A percentile compares a stretch with the other conserved stretches of the same genome.
Conservation (phyloP, 1,140 invertebrate genomes). For the Cyphomyrmex costatus region DNA sequence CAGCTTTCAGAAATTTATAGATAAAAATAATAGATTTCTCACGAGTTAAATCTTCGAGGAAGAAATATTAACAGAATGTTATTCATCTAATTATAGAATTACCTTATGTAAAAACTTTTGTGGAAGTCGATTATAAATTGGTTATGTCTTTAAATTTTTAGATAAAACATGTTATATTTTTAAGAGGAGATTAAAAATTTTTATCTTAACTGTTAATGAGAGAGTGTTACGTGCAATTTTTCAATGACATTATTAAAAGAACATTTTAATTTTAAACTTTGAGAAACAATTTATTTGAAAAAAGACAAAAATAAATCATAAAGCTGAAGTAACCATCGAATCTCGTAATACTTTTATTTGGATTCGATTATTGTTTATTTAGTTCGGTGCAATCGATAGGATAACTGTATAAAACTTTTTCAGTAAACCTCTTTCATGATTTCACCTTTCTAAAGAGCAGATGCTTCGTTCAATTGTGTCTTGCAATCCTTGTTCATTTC, state of each 20-base stretch:
- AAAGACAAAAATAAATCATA: neutral
- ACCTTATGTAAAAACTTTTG: neutral
- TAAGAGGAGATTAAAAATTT: no score
- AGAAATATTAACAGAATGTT: constrained; percentile 17
- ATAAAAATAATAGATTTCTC: neutral
- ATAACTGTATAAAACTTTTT: constrained; percentile 47
- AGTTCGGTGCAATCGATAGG: neutral
- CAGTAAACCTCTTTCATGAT: constrained; percentile 27
- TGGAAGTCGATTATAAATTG: neutral
- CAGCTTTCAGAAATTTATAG: neutral
- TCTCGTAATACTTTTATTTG: constrained; percentile 33
- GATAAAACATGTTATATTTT: neutral
- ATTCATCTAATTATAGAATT: neutral
- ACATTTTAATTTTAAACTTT: neutral
- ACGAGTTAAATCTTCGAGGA: neutral
- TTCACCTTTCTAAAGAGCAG: constrained; percentile 45
- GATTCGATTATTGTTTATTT: constrained; percentile 42
- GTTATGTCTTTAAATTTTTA: neutral
- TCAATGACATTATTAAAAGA: neutral
- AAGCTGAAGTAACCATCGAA: neutral
- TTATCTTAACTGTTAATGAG: neutral
- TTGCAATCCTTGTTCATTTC: constrained; percentile 39
- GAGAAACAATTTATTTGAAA: neutral
- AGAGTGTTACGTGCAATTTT: neutral
- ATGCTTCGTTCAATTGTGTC: constrained; percentile 64